Base-by-base conservation (phyloP, 2,113 vertebrate species). In the Eurypyga helias region DNA sequence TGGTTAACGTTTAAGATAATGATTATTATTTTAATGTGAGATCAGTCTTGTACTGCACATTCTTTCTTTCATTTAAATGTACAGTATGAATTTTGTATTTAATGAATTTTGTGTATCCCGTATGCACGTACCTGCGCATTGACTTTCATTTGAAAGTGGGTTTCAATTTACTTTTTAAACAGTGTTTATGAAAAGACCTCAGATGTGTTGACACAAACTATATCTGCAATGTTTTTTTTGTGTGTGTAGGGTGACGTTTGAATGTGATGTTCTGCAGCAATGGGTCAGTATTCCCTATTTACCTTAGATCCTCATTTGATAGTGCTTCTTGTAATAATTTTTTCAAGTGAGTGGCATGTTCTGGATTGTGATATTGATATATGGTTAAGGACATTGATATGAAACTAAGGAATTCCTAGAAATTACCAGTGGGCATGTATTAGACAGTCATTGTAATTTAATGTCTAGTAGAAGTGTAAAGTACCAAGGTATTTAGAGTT, bases 301-400 rank as follows among this genome's bases (percentile, higher is more conserved):
- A 97, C 90, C 97, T 82, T 93, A 97, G 95, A 96, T 96, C 97
- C 97, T 98, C 69, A 94, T 98, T 98, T 98, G 98, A 96, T 98
- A 98, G 98, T 97, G 98, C 98, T 98, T 98, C 97, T 98, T 98
- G 98, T 99, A 98, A 98, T 98, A 98, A 93, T 98, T 98, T 98
- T 98, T 98, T 98, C 98, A 98, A 97, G 98, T 98, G 98, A 98
- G 98, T 99, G 98, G 98, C 98, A 99, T 99, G 98, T 98, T 98
- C 96, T 98, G 98, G 98, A 98, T 98, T 98, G 98, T 98, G 97
- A 98, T 98, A 97, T 98, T 98, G 98, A 98, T 98, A 97, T 98
- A 96, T 98, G 98, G 98, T 97, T 98, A 98, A 98, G 98, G 98
- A 98, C 95, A 98, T 98, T 75, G 97, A 98, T 98, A 98, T 98